Evolutionary conservation across 2,113 vertebrate genomes (phyloP), one percentile per base, ranked within the genome.

Genomic region (Megaceryle torquata): DNA sequence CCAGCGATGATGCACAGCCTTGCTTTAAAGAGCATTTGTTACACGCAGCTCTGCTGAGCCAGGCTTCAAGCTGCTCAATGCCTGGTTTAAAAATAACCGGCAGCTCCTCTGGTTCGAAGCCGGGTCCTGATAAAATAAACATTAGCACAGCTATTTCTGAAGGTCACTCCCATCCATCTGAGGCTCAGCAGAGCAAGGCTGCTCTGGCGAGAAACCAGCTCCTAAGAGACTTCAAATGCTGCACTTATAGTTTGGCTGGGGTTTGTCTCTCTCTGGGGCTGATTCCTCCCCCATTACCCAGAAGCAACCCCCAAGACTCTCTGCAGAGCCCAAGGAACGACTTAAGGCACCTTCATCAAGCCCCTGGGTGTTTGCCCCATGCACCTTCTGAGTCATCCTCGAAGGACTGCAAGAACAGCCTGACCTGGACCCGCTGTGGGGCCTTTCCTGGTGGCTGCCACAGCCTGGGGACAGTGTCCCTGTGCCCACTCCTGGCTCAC

Each of bases 71-170:
- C 93, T 94, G 93, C 95, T 96, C 93, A n/a, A 35, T 0, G 78
- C 93, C 76, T 39, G 82, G 56, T 60, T 95, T 94, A 96, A 97
- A 97, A 97, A 97, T 94, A 96, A 84, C 89, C 46, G 4, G 54
- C 91, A 87, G 89, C 88, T 84, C 77, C 46, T 28, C 74, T 25
- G 64, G 77, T 88, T 87, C 11, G 1, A 77, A 85, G 95, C 94
- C 16, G 63, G 88, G 89, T 28, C 94, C 88, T 92, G 95, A 82
- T 93, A 94, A 95, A 96, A 94, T 80, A 96, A 95, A 91, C 93
- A 84, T 82, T 65, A 95, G 93, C 92, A 43, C 76, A 87, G 93
- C 80, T 91, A 35, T 84, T 88, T 39, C 93, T 93, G 96, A 96
- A 96, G 96, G 95, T 93, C 95, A 92, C 88, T 79, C 51, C 56